Base-by-base conservation (phyloP, 35 echinoderm and acorn worm species). In the Lytechinus variegatus region DNA sequence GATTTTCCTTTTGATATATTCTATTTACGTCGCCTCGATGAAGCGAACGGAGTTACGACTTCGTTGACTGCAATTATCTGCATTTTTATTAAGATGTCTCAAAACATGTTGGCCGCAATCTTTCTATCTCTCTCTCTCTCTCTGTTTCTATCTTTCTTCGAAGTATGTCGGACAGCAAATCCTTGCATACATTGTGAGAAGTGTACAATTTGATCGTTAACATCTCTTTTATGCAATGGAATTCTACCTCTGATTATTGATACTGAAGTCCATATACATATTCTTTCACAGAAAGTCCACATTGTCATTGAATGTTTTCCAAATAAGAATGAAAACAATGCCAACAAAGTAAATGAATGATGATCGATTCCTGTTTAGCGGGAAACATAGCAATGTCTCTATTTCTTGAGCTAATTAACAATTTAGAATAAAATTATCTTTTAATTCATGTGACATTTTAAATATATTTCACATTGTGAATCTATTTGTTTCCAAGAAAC, bases 11-110 rank as follows among this genome's bases (percentile, higher is more conserved):
- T 90, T 90, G 16, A 52, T 54, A 44, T 90, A 44, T 90, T 12
- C 88, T 90, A 90, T 90, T 90, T 90, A 90, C 88, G 88, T 90
- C 88, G 28, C 52, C 16, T 54, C 29, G 56, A 13, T 58, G 56
- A 7, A 90, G 52, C 88, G 88, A 90, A 90, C 88, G 88, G 29
- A 90, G 9, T 90, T 90, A 90, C 29, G 9, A 88, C 27, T 88
- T 54, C 88, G 29, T 90, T 90, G 66, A 24, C 66, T 79, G n/a
- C 19, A 79, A 79, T 79, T 79, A 79, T 79, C 66, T 79, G 66
- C 66, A 79, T 79, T 79, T 79, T 79, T n/a, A 79, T 16, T 8
- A 79, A 79, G 66, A 79, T 24, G 66, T 79, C 66, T 24, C 66
- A 16, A 24, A 24, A 79, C 33, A 79, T 16, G 66, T 19, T 79